Evolutionary conservation across 2,888 invertebrate species (phyloP).

Genomic region (Apamea monoglypha): DNA sequence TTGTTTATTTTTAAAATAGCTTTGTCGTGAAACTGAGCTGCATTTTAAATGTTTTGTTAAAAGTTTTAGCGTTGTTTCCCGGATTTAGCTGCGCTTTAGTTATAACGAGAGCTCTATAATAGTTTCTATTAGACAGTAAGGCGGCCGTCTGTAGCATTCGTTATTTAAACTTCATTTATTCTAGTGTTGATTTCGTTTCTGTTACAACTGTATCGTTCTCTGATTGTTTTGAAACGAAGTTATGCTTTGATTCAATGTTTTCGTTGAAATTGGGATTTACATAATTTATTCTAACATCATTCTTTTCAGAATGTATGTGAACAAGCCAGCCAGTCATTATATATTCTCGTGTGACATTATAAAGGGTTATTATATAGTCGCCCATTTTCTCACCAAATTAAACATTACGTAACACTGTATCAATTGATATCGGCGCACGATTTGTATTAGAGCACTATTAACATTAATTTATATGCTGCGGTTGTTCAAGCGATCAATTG

Average conservation of each 20-base stretch:
- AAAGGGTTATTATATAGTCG: not conserved
- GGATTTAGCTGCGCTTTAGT: not conserved
- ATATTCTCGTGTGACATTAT: not conserved
- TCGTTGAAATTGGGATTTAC: not conserved
- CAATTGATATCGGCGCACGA: conserved; percentile 44
- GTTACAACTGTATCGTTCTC: not conserved
- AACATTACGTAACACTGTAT: conserved; percentile 25
- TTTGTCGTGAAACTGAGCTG: conserved; percentile 15
- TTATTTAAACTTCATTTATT: not conserved
- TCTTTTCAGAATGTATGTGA: not conserved
- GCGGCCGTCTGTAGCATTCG: not conserved
- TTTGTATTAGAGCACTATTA: conserved; percentile 44
- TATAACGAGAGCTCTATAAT: not conserved
- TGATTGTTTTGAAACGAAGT: not conserved
- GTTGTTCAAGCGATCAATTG: conserved; percentile 37
- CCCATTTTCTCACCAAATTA: conserved; percentile 13
- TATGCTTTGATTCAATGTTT: not conserved
- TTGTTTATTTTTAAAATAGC: conserved; percentile 45
- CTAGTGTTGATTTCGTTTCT: not conserved
- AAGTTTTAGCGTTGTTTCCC: not conserved
- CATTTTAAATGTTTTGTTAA: conserved; percentile 14
- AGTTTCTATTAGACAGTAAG: no score
- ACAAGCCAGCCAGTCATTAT: not conserved
- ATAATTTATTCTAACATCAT: not conserved
- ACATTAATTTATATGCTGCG: conserved; percentile 47